Evolutionary conservation across 2,113 vertebrate species (phyloP).

Genomic region (Alethe castanea): DNA sequence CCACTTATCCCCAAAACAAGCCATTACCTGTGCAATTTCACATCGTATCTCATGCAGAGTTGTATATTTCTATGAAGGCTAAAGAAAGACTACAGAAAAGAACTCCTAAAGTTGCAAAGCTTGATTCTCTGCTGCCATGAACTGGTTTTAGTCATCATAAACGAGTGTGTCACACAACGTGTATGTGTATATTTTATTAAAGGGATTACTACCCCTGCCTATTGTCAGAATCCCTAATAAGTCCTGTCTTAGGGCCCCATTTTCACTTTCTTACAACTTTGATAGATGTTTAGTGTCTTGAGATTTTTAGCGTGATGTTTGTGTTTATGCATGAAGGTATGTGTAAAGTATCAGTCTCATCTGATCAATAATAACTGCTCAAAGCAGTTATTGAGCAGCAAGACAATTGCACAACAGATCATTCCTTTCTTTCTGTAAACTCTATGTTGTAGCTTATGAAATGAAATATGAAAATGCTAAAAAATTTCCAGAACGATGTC

Average conservation of each 20-base stretch:
- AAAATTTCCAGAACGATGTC: neutral
- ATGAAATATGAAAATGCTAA: neutral
- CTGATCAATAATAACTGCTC: neutral
- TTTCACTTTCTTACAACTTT: neutral
- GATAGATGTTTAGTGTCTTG: neutral
- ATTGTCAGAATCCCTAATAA: neutral
- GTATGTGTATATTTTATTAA: neutral
- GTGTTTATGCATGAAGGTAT: neutral
- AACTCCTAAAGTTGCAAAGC: neutral
- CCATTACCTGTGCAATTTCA: constrained; percentile 15
- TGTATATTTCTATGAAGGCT: neutral
- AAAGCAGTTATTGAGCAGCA: neutral
- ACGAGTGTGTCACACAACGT: neutral
- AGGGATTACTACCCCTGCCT: neutral
- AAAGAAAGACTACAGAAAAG: neutral
- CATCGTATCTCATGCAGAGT: neutral
- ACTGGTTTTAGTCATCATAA: neutral
- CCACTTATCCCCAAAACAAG: neutral
- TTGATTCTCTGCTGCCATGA: neutral
- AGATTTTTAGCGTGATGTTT: neutral
- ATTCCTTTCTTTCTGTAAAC: neutral
- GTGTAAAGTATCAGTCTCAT: neutral
- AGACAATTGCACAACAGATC: neutral
- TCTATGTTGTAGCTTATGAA: neutral
- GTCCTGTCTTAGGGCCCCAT: neutral